These are phyloP conservation scores for Noctua fimbriata DNA, from an alignment of 2,888 invertebrate species.

Conservation along the genomic window DNA sequence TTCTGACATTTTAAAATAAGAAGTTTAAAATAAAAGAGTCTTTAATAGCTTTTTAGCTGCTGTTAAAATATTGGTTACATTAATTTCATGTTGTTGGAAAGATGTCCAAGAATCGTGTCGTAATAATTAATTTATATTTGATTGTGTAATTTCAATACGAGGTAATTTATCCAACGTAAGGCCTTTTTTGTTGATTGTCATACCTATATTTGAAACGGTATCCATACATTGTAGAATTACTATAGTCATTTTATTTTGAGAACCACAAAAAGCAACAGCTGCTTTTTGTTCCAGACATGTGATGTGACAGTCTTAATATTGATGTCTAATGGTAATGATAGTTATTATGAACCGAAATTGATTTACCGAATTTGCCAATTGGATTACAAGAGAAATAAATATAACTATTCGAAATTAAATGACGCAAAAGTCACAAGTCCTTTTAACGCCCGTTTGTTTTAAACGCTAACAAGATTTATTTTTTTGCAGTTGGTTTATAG, in stretches of 20 bases:
- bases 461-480: background rate
- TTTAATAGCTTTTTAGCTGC: background rate
- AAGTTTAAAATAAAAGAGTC: background rate
- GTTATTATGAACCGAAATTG: background rate
- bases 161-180: background rate
- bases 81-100: background rate
- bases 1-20: background rate
- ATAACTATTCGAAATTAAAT: conserved; percentile 13
- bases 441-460: conserved; percentile 36
- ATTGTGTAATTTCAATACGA: background rate
- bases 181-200: background rate
- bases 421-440: conserved; percentile 36
- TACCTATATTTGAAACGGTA: conserved; percentile 3
- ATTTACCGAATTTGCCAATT: conserved; percentile 50
- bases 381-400: conserved; percentile 23
- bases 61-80: background rate
- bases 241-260: background rate
- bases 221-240: conserved; percentile 4
- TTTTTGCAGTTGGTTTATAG: background rate
- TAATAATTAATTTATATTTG: background rate
- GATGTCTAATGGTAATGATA: conserved; percentile 35
- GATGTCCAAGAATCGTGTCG: background rate
- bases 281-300: background rate
- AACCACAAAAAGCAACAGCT: conserved; percentile 2
- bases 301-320: conserved; percentile 4